Base-by-base conservation (phyloP, 2,888 invertebrate genomes). In the Gonocerus acuteangulatus region DNA sequence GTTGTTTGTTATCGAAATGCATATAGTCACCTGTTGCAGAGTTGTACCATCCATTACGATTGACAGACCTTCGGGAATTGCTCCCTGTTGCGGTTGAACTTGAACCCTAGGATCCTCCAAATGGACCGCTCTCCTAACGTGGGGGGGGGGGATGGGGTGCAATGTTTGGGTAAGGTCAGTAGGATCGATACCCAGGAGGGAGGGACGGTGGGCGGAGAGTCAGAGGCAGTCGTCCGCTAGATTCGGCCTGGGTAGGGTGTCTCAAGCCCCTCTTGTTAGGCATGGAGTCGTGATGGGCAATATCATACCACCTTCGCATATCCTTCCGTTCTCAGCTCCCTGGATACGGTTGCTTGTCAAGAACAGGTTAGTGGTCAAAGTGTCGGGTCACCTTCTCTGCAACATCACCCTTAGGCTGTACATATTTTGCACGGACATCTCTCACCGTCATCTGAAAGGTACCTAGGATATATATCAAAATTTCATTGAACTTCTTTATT, bases 141-240 rank as follows among this genome's bases (percentile, higher is more conserved):
- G 48, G 48, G 18, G 21, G 23, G 22, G 15, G 48, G 27, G 32
- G 32, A 32, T 27, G 48, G 32, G 27, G 48, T 23, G 48, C 27
- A 27, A 21, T 34, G 36, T 44, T 54, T 21, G 7, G 42, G 54
- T 34, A 36, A 54, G 54, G 54, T 54, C 54, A 42, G 54, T 34
- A 39, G 42, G 54, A 54, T 54, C 54, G 54, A 54, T 54, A 52
- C 11, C 9, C 4, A 15, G 16, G 36, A 18, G 19, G 42, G 42
- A n/a, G 16, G n/a, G 42, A 13, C 13, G 18, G 44, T 42, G 44
- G 22, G 54, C 4, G 36, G 54, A 44, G 54, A 19, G 54, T 21
- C 36, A 21, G 18, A 23, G 34, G 4, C 21, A 13, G n/a, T 42
- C 16, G n/a, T 4, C 42, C n/a, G n/a, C 16, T 3, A 4, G 42